These are phyloP conservation scores for Penaeus vannamei DNA, from an alignment of 1,140 invertebrate species.

Conservation along the genomic window DNA sequence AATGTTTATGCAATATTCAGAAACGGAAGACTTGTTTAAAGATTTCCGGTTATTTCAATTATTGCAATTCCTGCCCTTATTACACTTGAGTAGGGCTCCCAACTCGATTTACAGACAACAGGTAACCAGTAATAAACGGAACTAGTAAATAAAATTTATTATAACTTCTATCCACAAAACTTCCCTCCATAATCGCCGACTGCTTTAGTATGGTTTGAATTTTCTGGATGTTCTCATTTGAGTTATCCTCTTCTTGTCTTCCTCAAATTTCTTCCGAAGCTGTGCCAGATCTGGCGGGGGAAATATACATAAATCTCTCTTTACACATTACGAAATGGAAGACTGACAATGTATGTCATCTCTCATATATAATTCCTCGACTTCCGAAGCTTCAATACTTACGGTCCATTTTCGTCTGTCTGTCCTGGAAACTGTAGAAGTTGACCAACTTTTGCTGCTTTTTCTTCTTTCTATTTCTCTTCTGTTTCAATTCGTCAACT, in stretches of 20 bases:
- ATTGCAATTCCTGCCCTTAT: too few relatives aligned
- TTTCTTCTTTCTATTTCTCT: slow-evolving; percentile 51
- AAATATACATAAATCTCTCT: too few relatives aligned
- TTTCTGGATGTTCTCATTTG: slow-evolving; percentile 49
- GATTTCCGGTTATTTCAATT: too few relatives aligned
- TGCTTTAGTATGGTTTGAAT: slow-evolving; percentile 42
- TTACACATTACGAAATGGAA: too few relatives aligned
- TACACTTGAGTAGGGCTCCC: too few relatives aligned
- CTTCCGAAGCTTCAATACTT: slow-evolving; percentile 13
- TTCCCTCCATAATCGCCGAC: too few relatives aligned
- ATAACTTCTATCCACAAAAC: too few relatives aligned
- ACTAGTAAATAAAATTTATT: too few relatives aligned
- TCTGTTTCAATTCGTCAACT: slow-evolving; percentile 46
- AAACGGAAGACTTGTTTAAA: too few relatives aligned
- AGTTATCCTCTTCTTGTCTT: slow-evolving; percentile 58
- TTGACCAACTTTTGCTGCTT: slow-evolving; percentile 39
- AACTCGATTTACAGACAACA: too few relatives aligned
- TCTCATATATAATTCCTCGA: not conserved
- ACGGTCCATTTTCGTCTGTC: slow-evolving; percentile 55
- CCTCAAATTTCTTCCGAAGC: slow-evolving; percentile 53
- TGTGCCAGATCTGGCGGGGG: slow-evolving; percentile 47
- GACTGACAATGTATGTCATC: not conserved
- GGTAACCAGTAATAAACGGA: too few relatives aligned
- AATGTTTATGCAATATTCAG: too few relatives aligned
- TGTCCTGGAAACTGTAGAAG: slow-evolving; percentile 51